Percentiles rank a stretch among this genome's conserved stretches.
phyloP scores from a whole-genome alignment of 1,140 invertebrate genomes.

The Polypedilum pembai region DNA sequence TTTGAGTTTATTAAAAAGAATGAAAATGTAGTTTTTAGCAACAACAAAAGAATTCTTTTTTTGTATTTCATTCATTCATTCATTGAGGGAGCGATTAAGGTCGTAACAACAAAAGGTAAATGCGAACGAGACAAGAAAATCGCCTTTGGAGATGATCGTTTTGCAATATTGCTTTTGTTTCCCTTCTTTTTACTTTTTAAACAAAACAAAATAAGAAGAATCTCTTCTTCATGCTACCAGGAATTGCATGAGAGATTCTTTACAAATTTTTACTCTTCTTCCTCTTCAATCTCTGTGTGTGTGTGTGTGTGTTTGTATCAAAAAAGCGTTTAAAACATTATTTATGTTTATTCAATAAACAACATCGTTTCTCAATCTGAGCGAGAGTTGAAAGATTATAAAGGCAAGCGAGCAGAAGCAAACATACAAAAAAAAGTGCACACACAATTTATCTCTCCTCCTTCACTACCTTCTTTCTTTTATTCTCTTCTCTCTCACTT shows the following conservation, averaged over 20 bases:
- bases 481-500: no score
- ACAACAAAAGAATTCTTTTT: background rate
- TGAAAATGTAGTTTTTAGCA: background rate
- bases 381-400: background rate
- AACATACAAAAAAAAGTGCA: slow-evolving; percentile 16
- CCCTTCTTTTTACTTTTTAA: background rate
- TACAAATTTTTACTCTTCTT: background rate
- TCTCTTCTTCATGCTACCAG: slow-evolving; percentile 2
- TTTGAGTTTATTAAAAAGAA: background rate
- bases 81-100: background rate
- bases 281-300: background rate
- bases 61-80: no score
- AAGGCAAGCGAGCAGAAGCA: slow-evolving; percentile 21
- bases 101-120: background rate
- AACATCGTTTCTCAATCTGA: slow-evolving; percentile 15
- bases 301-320: background rate
- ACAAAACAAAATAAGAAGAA: background rate
- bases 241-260: background rate
- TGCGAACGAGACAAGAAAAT: background rate
- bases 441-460: background rate
- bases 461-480: background rate
- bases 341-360: slow-evolving; percentile 29
- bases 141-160: slow-evolving; percentile 16
- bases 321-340: slow-evolving; percentile 26
- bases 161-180: slow-evolving; percentile 12